Evolutionary conservation across 2,888 invertebrate species (phyloP).

Genomic region (Sylvicola cinctus): DNA sequence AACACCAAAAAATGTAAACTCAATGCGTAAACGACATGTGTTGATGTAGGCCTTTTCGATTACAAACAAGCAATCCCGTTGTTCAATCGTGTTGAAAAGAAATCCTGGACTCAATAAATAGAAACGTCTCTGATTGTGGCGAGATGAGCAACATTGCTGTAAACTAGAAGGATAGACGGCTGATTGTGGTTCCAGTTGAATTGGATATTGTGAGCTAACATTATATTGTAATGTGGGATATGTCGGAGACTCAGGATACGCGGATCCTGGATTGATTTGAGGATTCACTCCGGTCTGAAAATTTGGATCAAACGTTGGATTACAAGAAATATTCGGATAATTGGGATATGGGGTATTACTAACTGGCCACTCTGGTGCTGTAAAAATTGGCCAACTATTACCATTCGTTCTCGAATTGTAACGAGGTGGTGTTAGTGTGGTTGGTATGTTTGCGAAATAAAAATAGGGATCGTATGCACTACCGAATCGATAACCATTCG

Average conservation of each 20-base stretch:
- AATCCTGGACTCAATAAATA: conserved; percentile 34
- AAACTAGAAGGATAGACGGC: conserved; percentile 5
- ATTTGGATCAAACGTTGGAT: neutral
- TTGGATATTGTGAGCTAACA: too few relatives aligned
- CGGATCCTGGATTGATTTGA: neutral
- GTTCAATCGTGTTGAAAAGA: conserved; percentile 23
- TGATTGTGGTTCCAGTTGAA: neutral
- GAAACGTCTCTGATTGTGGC: conserved; percentile 26
- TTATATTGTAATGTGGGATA: neutral
- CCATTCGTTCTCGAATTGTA: too few relatives aligned
- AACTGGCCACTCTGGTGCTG: neutral
- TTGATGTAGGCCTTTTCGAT: conserved; percentile 27
- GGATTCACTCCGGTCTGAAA: too few relatives aligned
- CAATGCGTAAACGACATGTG: conserved; percentile 30
- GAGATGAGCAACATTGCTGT: conserved; percentile 10
- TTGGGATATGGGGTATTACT: neutral
- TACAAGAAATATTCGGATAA: conserved; percentile 1
- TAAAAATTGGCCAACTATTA: too few relatives aligned
- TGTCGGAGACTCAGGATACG: conserved; percentile 1
- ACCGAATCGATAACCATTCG: neutral
- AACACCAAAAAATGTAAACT: conserved; percentile 32
- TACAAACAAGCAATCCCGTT: conserved; percentile 29
- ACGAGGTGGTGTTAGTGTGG: neutral
- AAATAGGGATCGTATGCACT: too few relatives aligned
- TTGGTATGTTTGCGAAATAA: conserved; percentile 1